Evolutionary conservation across 2,797 vertebrate genomes (phyloP).

Genomic region (Leptatherina wallacei): DNA sequence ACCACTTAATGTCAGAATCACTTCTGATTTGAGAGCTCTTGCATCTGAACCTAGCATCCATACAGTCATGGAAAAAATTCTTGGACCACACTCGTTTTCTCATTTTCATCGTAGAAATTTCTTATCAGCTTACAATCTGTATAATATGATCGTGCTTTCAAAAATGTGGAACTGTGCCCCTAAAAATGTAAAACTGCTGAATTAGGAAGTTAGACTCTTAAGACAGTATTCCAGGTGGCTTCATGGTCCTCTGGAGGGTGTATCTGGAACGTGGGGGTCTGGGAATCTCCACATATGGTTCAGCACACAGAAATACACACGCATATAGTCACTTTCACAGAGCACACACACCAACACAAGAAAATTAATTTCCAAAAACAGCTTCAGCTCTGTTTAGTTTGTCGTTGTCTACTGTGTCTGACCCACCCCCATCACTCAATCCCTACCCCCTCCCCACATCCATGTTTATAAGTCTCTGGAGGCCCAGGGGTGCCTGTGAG

Average conservation of each 20-base stretch:
- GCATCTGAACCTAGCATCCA: neutral
- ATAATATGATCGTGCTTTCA: neutral
- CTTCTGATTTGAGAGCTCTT: neutral
- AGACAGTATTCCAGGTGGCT: constrained; percentile 15
- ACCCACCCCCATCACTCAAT: constrained; percentile 10
- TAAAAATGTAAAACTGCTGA: constrained; percentile 18
- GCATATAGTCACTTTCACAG: constrained; percentile 12
- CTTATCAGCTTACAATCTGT: neutral
- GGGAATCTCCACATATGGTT: constrained; percentile 53
- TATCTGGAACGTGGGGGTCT: constrained; percentile 39
- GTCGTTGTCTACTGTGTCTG: constrained; percentile 17
- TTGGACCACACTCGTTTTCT: too few relatives aligned
- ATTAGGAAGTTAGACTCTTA: constrained; percentile 7
- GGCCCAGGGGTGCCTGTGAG: constrained; percentile 44
- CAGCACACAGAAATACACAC: constrained; percentile 34
- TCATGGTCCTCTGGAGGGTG: constrained; percentile 29
- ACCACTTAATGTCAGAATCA: neutral
- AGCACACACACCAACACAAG: neutral
- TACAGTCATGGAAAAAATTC: too few relatives aligned
- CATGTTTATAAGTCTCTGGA: constrained; percentile 65
- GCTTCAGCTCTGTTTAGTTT: constrained; percentile 15
- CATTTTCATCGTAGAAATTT: neutral
- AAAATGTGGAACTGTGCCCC: neutral
- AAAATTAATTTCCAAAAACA: constrained; percentile 22
- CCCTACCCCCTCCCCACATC: constrained; percentile 48